Evolutionary conservation across 2,113 vertebrate species (phyloP).

Genomic region (Candoia aspera): DNA sequence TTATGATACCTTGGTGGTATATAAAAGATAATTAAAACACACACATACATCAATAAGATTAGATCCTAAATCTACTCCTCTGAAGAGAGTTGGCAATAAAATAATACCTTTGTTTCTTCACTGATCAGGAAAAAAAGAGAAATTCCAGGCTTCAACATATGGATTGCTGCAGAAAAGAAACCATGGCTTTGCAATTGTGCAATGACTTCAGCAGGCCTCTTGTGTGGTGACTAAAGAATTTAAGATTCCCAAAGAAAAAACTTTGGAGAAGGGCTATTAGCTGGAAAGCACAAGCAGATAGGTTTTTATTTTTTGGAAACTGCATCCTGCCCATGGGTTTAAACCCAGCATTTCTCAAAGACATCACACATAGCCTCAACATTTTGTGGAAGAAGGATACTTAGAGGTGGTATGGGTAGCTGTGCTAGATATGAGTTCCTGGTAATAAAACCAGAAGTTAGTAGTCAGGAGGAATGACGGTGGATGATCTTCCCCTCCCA

Average conservation of each 20-base stretch:
- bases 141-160: not conserved
- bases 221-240: not conserved
- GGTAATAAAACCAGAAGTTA: not conserved
- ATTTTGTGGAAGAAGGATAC: not conserved
- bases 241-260: not conserved
- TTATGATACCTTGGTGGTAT: conserved; percentile 2
- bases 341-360: conserved; percentile 28
- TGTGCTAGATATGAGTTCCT: not conserved
- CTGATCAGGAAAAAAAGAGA: not conserved
- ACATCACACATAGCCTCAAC: not conserved
- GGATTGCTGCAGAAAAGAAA: not conserved
- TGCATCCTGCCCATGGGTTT: not conserved
- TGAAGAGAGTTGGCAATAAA: not conserved
- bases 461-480: not conserved
- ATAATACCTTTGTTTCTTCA: not conserved
- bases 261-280: not conserved
- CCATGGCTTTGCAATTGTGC: not conserved
- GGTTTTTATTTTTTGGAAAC: not conserved
- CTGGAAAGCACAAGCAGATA: not conserved
- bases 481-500: not conserved
- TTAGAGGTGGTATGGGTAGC: not conserved
- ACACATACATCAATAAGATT: conserved; percentile 2
- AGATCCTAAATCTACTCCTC: not conserved
- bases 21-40: not conserved
- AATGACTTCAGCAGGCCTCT: not conserved